Evolutionary conservation across 2,888 invertebrate species (phyloP).

Genomic region (Chrysolina oricalcia): DNA sequence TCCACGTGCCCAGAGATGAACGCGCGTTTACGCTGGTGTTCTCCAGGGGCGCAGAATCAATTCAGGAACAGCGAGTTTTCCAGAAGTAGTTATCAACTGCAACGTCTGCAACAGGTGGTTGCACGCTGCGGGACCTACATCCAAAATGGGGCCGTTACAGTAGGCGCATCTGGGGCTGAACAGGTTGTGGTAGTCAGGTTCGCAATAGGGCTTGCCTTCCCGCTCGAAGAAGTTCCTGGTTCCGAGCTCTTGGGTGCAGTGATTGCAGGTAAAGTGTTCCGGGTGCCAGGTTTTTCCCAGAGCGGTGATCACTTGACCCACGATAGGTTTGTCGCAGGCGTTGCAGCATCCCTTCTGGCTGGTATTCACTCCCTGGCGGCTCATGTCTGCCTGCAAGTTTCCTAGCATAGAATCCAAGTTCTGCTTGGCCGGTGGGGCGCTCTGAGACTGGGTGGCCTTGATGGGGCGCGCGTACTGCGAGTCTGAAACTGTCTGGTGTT

Average conservation of each 20-base stretch:
- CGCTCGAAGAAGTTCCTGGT: conserved; percentile 99
- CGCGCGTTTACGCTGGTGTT: neutral
- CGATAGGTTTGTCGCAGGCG: conserved; percentile 98
- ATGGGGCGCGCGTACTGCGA: conserved; percentile 81
- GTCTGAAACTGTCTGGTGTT: conserved; percentile 80
- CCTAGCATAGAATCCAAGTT: conserved; percentile 89
- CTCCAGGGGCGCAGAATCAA: neutral
- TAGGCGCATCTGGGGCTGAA: conserved; percentile 99
- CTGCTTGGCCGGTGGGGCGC: conserved; percentile 69
- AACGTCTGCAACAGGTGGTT: conserved; percentile 18
- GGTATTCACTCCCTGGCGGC: conserved; percentile 98
- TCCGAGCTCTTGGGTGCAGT: conserved; percentile 97
- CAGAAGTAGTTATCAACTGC: neutral
- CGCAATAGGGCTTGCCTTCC: conserved; percentile 97
- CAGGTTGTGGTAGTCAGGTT: conserved; percentile 97
- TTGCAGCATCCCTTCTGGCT: conserved; percentile 99
- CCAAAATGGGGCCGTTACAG: conserved; percentile 98
- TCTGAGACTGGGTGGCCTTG: conserved; percentile 70
- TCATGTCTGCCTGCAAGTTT: conserved; percentile 96
- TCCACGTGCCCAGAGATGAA: neutral
- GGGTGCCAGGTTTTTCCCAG: conserved; percentile 99
- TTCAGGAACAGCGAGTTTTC: neutral
- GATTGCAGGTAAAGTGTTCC: conserved; percentile 98
- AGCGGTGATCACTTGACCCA: conserved; percentile 98
- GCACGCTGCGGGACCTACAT: conserved; percentile 77